Evolutionary conservation across 37 sponge, comb jelly and placozoan genomes (phyloP), one percentile per base, ranked within the genome.

Genomic region (Geodia barretti): DNA sequence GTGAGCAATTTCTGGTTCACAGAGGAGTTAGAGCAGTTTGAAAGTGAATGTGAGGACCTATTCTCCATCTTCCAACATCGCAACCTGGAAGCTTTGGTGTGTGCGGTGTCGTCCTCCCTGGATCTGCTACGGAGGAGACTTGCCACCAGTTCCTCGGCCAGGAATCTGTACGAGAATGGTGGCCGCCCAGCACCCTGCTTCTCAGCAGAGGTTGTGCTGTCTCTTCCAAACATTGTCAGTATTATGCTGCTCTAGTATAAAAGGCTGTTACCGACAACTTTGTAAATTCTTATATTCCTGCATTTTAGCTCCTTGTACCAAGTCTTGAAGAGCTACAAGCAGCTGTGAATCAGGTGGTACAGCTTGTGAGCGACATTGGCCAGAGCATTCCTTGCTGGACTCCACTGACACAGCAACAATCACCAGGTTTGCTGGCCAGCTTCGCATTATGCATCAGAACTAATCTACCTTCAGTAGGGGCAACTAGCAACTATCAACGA

Each of bases 311-410:
- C 36, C 83, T 95, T 33, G 68, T 78, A 74, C 98, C 98, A 23
- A 86, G 91, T 23, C 88, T 98, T 29, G 98, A 98, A 72, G 98
- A 98, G 54, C 82, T 98, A 2, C 98, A 98, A 75, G 88, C 86
- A 39, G 87, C 87, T 26, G 84, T 98, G 40, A 98, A 98, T 77
- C 69, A 82, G n/a, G 79, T 91, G 37, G 91, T 94, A 23, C 82
- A 76, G 70, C 70, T 42, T 59, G 83, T 98, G 14, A 68, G 78
- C 24, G 85, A 86, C 70, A 80, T 98, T 2, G 90, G 95, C 21
- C 74, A 82, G 43, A 36, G 73, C 47, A 54, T 95, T 0, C 68
- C 75, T 20, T 33, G 41, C 35, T 93, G 94, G 94, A 72, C 74
- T 0, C 25, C 64, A 20, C 72, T 60, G 31, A 54, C 59, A 17